Evolutionary conservation across 2,888 invertebrate genomes (phyloP), one percentile per base, ranked within the genome.

Genomic region (Spilarctia lutea): DNA sequence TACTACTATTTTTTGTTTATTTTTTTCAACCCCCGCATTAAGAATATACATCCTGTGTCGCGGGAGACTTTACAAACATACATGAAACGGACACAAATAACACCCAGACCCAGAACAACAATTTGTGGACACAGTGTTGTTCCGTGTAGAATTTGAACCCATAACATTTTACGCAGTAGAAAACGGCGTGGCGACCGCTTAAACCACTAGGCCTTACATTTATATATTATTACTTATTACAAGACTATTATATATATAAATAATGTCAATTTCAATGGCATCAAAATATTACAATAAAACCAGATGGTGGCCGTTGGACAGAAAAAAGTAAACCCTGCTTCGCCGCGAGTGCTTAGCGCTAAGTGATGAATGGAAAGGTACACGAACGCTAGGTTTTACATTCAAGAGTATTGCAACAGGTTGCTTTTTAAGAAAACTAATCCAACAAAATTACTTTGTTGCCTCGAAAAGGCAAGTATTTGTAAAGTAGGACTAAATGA

Each of bases 381-480:
- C 65, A 30, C 52, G 35, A n/a, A 35, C 52, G n/a, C 35, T 35
- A 69, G 20, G 56, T n/a, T 60, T 42, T 67, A 60, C 16, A 42
- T 67, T 68, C 65, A 8, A n/a, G 56, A 45, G 67, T 45, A 48
- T 56, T 20, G 52, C 30, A 67, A 60, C 60, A 68, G 52, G 67
- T 75, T 27, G 30, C 75, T 72, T 27, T 72, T 52, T 68, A 68
- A 65, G 68, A 65, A 63, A 72, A 48, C 71, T 74, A 56, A 67
- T 67, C 63, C 8, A 60, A 72, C 42, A 33, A 68, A 68, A 39
- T 65, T 65, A 60, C 39, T 72, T 68, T 65, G 48, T 63, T n/a
- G 33, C 20, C 75, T 39, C 16, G 52, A 65, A 68, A 75, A 75
- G 75, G 48, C 27, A 73, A 16, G 33, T 63, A 63, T 45, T 60